These are phyloP conservation scores for Neodontobutis hainanensis DNA, from an alignment of 2,113 vertebrate genomes.

Conservation along the genomic window DNA sequence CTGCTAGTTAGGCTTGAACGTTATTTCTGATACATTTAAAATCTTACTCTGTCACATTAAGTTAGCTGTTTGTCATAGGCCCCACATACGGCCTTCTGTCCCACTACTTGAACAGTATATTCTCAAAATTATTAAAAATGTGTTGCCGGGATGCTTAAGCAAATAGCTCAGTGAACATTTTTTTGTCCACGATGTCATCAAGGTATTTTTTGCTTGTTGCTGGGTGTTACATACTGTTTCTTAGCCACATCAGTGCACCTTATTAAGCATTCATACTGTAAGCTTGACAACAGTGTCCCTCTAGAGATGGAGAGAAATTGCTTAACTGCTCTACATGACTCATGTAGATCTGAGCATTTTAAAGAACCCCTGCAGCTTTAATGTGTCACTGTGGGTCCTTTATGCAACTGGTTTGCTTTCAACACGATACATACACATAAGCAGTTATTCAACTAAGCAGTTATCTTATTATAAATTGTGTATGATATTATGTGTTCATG, in stretches of 20 bases:
- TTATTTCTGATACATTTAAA: no score
- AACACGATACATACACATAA: slow-evolving; percentile 37
- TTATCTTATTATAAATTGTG: no score
- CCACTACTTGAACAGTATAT: not conserved
- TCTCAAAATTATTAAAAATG: no score
- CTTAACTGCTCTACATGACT: slow-evolving; percentile 21
- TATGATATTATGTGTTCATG: not conserved
- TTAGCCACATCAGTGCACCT: no score
- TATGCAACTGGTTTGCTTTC: slow-evolving; percentile 31
- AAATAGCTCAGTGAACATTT: no score
- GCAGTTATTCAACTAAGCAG: slow-evolving; percentile 22
- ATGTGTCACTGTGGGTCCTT: slow-evolving; percentile 44
- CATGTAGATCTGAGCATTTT: slow-evolving; percentile 26
- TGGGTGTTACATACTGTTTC: no score
- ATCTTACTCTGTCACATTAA: no score
- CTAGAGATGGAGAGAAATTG: slow-evolving; percentile 2
- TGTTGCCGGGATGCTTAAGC: no score
- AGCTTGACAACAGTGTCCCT: slow-evolving; percentile 15
- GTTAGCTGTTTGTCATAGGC: not conserved
- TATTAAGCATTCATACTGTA: slow-evolving; percentile 2
- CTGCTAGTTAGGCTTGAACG: not conserved
- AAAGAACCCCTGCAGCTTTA: slow-evolving; percentile 41
- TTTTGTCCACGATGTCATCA: no score
- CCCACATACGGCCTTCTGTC: not conserved
- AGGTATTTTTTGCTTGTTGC: no score